These are phyloP conservation scores for Lepisosteus osseus DNA, from an alignment of 2,113 vertebrate species.

Conservation along the genomic window DNA sequence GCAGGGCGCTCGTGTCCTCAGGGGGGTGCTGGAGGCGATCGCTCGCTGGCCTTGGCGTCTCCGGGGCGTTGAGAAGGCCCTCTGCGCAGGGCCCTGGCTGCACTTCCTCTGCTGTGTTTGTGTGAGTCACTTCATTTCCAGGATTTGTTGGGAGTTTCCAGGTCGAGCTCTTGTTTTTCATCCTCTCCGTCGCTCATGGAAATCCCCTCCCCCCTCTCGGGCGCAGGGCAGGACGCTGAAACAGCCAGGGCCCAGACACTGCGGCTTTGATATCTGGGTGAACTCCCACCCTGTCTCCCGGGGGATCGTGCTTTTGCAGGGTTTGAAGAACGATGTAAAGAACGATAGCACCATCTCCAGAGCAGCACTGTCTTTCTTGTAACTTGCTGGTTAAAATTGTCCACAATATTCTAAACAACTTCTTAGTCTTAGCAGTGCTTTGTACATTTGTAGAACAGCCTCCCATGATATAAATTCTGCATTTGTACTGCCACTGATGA, in stretches of 20 bases:
- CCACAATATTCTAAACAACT: too few species aligned
- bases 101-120: slow-evolving; percentile 33
- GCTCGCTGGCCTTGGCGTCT: neutral
- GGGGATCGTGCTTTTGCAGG: too few species aligned
- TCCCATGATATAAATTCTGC: too few species aligned
- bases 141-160: slow-evolving; percentile 45
- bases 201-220: slow-evolving; percentile 23
- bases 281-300: too few species aligned
- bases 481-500: too few species aligned
- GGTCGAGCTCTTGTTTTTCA: slow-evolving; percentile 34
- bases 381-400: too few species aligned
- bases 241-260: neutral
- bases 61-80: neutral
- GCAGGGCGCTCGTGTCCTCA: neutral
- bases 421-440: too few species aligned
- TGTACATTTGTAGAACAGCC: too few species aligned
- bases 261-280: too few species aligned
- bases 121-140: slow-evolving; percentile 39
- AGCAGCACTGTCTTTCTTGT: too few species aligned
- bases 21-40: neutral
- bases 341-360: too few species aligned
- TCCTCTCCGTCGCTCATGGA: slow-evolving; percentile 15
- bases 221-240: slow-evolving; percentile 1
- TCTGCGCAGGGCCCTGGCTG: slow-evolving; percentile 6
- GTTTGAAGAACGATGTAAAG: too few species aligned